Base-by-base conservation (phyloP, 2,113 vertebrate species). In the Eubucco bourcierii region DNA sequence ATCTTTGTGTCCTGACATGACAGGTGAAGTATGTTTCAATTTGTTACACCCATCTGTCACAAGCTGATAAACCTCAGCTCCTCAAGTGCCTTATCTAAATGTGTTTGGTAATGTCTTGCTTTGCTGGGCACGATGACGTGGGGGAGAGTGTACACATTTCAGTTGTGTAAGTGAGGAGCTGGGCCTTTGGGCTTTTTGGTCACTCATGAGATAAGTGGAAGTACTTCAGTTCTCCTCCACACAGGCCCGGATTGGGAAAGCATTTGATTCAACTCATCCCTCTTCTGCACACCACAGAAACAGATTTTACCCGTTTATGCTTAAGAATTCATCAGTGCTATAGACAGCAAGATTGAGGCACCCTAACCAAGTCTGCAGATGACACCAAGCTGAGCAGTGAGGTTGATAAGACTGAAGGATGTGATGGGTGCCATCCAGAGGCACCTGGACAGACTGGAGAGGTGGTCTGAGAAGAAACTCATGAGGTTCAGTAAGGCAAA, bases 1-100 rank as follows among this genome's bases (percentile, higher is more conserved):
- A 87, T 71, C 70, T 95, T 75, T 78, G 91, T 96, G 94, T 96
- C 68, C 87, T 88, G 75, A 83, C 63, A 31, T 90, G 87, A 94
- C 64, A 88, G 68, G 31, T 76, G 70, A 90, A 86, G 56, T 47
- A 52, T 82, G 31, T 47, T 76, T 90, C 67, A 61, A 44, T 93
- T 96, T 93, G 37, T 93, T 96, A 92, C 94, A 28, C 10, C 73
- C 47, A 28, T 87, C 59, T 97, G 90, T 90, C 80, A 88, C 53
- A 90, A 82, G 52, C 71, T 78, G 95, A 85, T 95, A 95, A 93
- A 92, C 41, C 71, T 80, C 84, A 83, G 79, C 47, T 85, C 27
- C 8, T 9, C 70, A 58, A 55, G 88, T 85, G n/a, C 66, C 73
- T 73, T 84, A 84, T 82, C 17, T 13, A 50, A 46, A 63, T 39